Evolutionary conservation across 2,113 vertebrate species (phyloP).

Genomic region (Lepidothrix coronata): DNA sequence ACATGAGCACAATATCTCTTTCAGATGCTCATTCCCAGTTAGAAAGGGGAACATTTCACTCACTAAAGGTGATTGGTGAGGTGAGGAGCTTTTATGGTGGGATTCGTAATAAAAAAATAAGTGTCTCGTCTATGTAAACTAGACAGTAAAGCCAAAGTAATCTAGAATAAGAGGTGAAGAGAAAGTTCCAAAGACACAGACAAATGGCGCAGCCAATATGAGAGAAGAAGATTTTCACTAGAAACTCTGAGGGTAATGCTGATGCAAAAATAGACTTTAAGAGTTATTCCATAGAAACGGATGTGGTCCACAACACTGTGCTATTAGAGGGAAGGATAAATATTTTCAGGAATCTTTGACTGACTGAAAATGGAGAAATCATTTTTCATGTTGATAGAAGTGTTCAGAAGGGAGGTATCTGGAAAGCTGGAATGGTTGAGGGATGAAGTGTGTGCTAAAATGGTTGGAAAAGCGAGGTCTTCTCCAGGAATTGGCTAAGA

Average conservation of each 20-base stretch:
- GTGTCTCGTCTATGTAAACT: rapidly evolving
- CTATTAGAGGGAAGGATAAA: neutral
- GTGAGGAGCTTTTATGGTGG: neutral
- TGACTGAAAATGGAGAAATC: neutral
- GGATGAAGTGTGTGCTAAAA: neutral
- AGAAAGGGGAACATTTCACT: neutral
- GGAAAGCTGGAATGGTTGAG: neutral
- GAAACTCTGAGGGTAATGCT: neutral
- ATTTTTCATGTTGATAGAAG: neutral
- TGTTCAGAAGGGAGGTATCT: neutral
- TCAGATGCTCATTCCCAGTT: neutral
- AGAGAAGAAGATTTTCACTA: neutral
- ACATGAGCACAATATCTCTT: neutral
- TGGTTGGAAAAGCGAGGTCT: neutral
- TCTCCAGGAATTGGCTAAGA: neutral
- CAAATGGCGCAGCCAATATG: neutral
- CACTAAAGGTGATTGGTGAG: neutral
- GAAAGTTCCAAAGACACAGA: neutral
- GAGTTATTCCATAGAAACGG: neutral
- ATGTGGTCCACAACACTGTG: neutral
- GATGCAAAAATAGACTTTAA: neutral
- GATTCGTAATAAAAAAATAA: neutral
- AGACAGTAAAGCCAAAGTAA: neutral
- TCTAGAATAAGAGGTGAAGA: neutral
- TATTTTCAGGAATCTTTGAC: neutral